These are phyloP conservation scores for Plebejus melissa DNA, from an alignment of 2,888 invertebrate species.

Conservation along the genomic window DNA sequence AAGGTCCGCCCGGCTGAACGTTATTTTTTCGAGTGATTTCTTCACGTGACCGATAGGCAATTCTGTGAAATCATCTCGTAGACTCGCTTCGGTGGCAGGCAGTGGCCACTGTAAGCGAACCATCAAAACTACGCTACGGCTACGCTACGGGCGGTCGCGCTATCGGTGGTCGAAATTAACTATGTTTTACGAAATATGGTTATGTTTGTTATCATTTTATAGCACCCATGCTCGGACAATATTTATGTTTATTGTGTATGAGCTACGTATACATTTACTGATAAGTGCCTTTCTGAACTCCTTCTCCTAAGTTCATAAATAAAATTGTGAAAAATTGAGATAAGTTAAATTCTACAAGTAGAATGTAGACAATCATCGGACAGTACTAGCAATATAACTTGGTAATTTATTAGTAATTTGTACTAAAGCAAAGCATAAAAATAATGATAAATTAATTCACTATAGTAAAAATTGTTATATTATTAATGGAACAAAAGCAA, in stretches of 20 bases:
- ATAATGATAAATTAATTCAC: background rate
- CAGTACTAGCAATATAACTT: background rate
- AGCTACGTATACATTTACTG: background rate
- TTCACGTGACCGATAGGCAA: constrained; percentile 38
- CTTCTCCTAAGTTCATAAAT: background rate
- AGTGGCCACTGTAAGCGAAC: background rate
- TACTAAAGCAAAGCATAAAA: background rate
- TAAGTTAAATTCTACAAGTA: background rate
- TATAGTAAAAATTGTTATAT: background rate
- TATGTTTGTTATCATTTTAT: constrained; percentile 9
- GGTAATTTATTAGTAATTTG: background rate
- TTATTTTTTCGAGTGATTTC: constrained; percentile 49
- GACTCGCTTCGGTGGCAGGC: constrained; percentile 13
- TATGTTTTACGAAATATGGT: constrained; percentile 11
- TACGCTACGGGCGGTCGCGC: background rate
- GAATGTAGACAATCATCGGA: background rate
- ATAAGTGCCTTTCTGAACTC: background rate
- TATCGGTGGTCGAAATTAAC: background rate
- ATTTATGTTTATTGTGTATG: background rate
- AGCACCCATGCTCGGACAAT: constrained; percentile 1
- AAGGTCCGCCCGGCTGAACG: constrained; percentile 47
- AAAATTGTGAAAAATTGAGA: background rate
- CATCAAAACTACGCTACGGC: background rate
- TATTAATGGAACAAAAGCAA: background rate
- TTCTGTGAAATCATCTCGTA: constrained; percentile 33